Evolutionary conservation across 2,113 vertebrate genomes (phyloP), one percentile per base, ranked within the genome.

Genomic region (Uria aalge): DNA sequence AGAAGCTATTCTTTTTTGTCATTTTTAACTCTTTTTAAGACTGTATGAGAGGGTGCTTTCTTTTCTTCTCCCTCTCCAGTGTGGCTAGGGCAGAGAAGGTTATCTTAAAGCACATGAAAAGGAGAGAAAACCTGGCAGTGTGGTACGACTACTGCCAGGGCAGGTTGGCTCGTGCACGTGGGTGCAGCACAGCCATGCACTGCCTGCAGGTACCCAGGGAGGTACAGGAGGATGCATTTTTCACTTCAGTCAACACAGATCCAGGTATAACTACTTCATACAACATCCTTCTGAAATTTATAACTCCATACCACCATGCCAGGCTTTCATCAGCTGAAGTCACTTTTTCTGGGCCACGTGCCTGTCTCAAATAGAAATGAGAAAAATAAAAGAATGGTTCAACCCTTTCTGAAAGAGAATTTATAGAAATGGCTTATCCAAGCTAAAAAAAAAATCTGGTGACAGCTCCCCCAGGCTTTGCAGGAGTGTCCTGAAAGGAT

Each of bases 141-240:
- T 36, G 68, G 68, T n/a, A 38, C 3, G 0, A 6, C 36, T 8
- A 3, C n/a, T 68, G n/a, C 66, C 79, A 88, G 74, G 66, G 29
- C 29, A 34, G 45, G 38, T 0, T 59, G 47, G 82, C 40, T 88
- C 2, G 0, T 11, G 57, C 73, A 14, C 5, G 0, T 5, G 48
- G 62, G 53, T 8, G 30, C 53, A 80, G 72, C 63, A 32, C 47
- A 63, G 68, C 53, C 53, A 1, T 0, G n/a, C 20, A 6, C 53
- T 43, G 72, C 56, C 86, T 38, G 55, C 78, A 30, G 53, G 62
- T 56, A 27, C 40, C 71, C 36, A 50, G 23, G 62, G 27, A 30
- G 62, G 62, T 29, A 40, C 62, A 41, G 29, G 43, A 41, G 19
- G 11, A 56, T 30, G 13, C 23, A 34, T 59, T 56, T 57, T 78